phyloP scores from a whole-genome alignment of 2,797 vertebrate species.

The Neopelma chrysocephalum region DNA sequence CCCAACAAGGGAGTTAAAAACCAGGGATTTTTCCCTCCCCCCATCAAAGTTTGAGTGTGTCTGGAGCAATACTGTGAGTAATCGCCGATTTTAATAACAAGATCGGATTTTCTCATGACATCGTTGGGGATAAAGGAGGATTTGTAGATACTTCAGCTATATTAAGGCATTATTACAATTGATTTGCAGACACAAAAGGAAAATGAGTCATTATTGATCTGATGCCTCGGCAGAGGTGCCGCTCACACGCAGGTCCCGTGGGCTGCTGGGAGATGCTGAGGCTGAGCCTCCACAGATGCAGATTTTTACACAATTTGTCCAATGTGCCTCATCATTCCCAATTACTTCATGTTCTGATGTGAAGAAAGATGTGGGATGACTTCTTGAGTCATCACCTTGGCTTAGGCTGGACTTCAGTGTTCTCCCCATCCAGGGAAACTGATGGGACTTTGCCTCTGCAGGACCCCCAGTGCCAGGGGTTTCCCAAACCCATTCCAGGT shows the following conservation, averaged over 20 bases:
- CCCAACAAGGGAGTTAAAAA: background rate
- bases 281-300: background rate
- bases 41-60: background rate
- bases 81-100: slow-evolving; percentile 56
- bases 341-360: background rate
- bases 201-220: slow-evolving; percentile 22
- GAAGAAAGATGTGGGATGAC: background rate
- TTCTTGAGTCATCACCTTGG: background rate
- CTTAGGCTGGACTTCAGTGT: background rate
- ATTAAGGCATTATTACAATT: slow-evolving; percentile 67
- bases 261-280: background rate
- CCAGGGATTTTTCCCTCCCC: background rate
- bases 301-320: background rate
- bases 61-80: slow-evolving; percentile 31
- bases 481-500: background rate
- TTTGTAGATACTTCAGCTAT: slow-evolving; percentile 60
- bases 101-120: slow-evolving; percentile 56
- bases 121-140: slow-evolving; percentile 59
- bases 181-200: slow-evolving; percentile 14
- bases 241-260: background rate
- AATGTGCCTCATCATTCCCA: background rate
- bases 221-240: background rate
- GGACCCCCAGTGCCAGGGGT: background rate
- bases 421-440: accelerated
- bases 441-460: background rate